A percentile compares a stretch with the other conserved stretches of the same genome.
Conservation (phyloP, 2,113 vertebrate species). For the Hemiscyllium ocellatum region DNA sequence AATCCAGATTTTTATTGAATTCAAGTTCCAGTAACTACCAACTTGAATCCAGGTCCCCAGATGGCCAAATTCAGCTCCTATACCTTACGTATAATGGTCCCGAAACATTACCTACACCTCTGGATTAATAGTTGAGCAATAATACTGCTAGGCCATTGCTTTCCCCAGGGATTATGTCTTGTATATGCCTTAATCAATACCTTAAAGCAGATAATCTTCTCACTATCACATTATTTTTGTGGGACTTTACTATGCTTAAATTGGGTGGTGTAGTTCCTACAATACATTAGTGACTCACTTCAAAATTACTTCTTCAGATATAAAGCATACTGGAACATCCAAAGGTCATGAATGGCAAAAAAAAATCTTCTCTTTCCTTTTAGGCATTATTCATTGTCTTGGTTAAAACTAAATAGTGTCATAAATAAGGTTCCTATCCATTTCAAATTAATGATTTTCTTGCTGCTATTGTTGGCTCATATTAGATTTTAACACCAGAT, state of each 20-base stretch:
- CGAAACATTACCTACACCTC: too few relatives aligned
- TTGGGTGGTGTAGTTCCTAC: background rate
- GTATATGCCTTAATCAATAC: background rate
- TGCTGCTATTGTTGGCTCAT: background rate
- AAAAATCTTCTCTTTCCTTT: background rate
- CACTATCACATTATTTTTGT: background rate
- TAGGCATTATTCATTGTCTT: background rate
- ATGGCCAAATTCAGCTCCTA: too few relatives aligned
- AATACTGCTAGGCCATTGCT: too few relatives aligned
- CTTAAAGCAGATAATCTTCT: background rate
- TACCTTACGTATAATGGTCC: too few relatives aligned
- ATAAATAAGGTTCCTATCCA: constrained; percentile 12
- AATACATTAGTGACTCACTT: background rate
- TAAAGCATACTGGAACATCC: background rate
- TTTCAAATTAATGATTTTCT: constrained; percentile 12
- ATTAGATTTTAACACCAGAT: background rate
- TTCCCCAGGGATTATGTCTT: too few relatives aligned
- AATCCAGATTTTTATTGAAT: too few relatives aligned
- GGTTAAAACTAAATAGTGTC: constrained; percentile 8
- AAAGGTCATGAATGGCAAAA: background rate
- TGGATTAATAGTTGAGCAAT: too few relatives aligned
- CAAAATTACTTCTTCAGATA: background rate
- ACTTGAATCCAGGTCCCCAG: too few relatives aligned
- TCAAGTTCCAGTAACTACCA: too few relatives aligned
- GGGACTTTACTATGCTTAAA: background rate